Evolutionary conservation across 2,797 vertebrate species (phyloP).

Genomic region (Phoxinus dragarum): DNA sequence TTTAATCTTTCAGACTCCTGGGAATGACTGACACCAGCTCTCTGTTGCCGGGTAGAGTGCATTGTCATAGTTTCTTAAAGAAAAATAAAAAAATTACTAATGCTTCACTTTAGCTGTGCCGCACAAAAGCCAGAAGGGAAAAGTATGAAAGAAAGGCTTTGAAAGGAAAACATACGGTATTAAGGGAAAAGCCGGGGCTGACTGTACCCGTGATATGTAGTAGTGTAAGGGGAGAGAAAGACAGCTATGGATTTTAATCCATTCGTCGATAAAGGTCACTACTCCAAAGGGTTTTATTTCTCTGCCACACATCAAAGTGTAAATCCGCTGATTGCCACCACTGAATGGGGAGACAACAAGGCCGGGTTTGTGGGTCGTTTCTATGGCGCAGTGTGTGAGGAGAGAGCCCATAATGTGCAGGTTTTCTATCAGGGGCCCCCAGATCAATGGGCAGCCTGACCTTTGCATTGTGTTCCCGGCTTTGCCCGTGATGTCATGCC

Average conservation of each 20-base stretch:
- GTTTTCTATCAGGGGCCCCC: slow-evolving; percentile 77
- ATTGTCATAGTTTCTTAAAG: slow-evolving; percentile 36
- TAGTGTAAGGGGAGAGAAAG: slow-evolving; percentile 65
- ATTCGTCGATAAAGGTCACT: slow-evolving; percentile 82
- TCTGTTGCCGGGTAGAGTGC: slow-evolving; percentile 8
- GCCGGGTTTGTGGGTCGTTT: slow-evolving; percentile 80
- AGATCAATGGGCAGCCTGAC: slow-evolving; percentile 82
- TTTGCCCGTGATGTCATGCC: slow-evolving; percentile 81
- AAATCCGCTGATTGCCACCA: slow-evolving; percentile 83
- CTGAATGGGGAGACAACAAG: slow-evolving; percentile 82
- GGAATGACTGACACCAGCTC: neutral
- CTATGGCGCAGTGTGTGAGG: slow-evolving; percentile 78
- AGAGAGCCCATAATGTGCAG: slow-evolving; percentile 74
- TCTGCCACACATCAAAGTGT: slow-evolving; percentile 81
- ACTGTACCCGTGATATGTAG: slow-evolving; percentile 79
- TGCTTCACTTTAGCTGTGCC: slow-evolving; percentile 60
- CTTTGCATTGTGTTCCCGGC: slow-evolving; percentile 80
- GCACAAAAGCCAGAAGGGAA: slow-evolving; percentile 53
- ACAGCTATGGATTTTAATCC: slow-evolving; percentile 80
- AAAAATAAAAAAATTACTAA: slow-evolving; percentile 54
- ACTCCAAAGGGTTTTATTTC: slow-evolving; percentile 83
- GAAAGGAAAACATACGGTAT: slow-evolving; percentile 55
- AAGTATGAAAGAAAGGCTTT: slow-evolving; percentile 33
- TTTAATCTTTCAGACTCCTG: slow-evolving; percentile 31
- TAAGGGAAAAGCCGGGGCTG: slow-evolving; percentile 63